Conservation (phyloP, 1,140 invertebrate genomes). For the Spodoptera frugiperda region DNA sequence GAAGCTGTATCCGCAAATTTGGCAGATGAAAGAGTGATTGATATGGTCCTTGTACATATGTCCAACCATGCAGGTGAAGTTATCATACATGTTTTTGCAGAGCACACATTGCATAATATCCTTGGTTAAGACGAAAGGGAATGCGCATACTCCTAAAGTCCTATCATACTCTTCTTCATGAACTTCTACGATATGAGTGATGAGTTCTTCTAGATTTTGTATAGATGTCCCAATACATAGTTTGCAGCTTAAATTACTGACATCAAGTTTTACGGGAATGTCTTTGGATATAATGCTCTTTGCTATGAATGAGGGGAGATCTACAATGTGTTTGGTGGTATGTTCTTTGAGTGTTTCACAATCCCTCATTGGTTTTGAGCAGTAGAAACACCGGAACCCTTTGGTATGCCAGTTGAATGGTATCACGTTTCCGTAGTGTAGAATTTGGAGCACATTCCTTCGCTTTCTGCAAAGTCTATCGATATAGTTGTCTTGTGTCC, state of each 20-base stretch:
- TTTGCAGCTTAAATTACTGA: constrained; percentile 61
- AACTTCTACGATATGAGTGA: constrained; percentile 56
- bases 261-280: constrained; percentile 69
- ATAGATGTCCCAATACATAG: constrained; percentile 49
- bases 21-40: constrained; percentile 60
- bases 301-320: constrained; percentile 59
- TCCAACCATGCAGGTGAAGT: constrained; percentile 60
- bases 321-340: constrained; percentile 58
- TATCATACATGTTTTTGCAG: constrained; percentile 60
- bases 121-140: constrained; percentile 64
- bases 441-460: constrained; percentile 60
- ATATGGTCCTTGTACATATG: constrained; percentile 71
- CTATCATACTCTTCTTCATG: constrained; percentile 63
- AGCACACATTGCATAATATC: constrained; percentile 58
- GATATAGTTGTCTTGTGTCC: constrained; percentile 54
- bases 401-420: constrained; percentile 70
- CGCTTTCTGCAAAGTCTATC: constrained; percentile 58
- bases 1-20: constrained; percentile 69
- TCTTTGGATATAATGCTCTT: constrained; percentile 68
- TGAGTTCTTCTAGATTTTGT: constrained; percentile 56
- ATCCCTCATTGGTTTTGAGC: constrained; percentile 63
- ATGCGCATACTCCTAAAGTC: constrained; percentile 54
- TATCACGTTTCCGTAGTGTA: constrained; percentile 63
- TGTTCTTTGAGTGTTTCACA: constrained; percentile 62
- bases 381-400: constrained; percentile 70